Percentiles rank a stretch among this genome's conserved stretches.
phyloP scores from a whole-genome alignment of 2,888 invertebrate species.

The Caenorhabditis doughertyi region DNA sequence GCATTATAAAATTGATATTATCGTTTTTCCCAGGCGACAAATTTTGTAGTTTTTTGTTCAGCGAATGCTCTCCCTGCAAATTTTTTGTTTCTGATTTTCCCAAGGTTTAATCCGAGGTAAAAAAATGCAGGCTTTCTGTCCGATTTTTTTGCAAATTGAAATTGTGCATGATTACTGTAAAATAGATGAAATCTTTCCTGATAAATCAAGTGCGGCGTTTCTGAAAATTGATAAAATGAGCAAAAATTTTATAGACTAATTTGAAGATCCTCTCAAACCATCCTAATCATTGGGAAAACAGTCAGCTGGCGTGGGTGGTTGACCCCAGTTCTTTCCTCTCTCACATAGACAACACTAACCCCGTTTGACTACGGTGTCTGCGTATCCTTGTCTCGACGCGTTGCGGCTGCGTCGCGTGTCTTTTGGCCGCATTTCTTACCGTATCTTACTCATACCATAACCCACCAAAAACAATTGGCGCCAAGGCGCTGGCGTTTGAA shows the following conservation, averaged over 20 bases:
- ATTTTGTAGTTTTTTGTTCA: no score
- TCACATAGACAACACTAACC: no score
- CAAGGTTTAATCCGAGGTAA: no score
- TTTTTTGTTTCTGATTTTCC: no score
- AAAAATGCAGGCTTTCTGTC: no score
- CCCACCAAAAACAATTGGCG: constrained; percentile 17
- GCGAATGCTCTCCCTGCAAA: no score
- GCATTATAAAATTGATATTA: neutral
- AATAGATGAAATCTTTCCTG: no score
- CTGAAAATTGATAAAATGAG: neutral
- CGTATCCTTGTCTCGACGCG: constrained; percentile 16
- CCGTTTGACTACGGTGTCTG: neutral
- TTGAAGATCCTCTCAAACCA: neutral
- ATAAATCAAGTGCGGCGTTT: no score
- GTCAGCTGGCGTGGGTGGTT: constrained; percentile 5
- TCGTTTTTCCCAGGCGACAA: no score
- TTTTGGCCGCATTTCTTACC: constrained; percentile 23
- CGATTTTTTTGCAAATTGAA: no score
- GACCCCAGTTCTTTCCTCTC: constrained; percentile 2
- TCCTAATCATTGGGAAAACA: neutral
- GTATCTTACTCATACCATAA: constrained; percentile 40
- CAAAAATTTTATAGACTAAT: no score
- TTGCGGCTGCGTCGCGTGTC: constrained; percentile 41
- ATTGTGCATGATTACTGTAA: no score
- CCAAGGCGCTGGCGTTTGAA: constrained; percentile 15